Percentiles rank a stretch among this genome's conserved stretches.
Evolutionary conservation across 2,888 invertebrate species (phyloP).

Genomic region (Eulithis prunata): DNA sequence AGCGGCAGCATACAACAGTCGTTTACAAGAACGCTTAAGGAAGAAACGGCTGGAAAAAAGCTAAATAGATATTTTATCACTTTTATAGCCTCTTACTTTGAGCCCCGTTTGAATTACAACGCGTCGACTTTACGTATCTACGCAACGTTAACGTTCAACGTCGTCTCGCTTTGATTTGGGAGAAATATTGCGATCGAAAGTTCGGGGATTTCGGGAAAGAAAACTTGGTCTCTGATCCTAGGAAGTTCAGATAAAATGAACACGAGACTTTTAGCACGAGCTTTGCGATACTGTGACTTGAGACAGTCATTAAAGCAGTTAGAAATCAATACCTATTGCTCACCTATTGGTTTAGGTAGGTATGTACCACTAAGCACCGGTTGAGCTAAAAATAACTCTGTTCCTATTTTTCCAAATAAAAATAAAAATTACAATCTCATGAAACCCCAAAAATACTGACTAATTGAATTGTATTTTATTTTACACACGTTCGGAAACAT

Average conservation of each 20-base stretch:
- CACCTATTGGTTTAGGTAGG: no score
- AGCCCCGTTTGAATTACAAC: constrained; percentile 70
- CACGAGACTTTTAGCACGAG: background rate
- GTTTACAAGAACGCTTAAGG: constrained; percentile 28
- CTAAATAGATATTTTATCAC: constrained; percentile 83
- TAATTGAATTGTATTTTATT: constrained; percentile 48
- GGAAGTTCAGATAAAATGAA: background rate
- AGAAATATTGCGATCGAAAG: constrained; percentile 38
- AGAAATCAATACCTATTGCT: no score
- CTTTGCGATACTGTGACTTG: no score
- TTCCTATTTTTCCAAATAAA: background rate
- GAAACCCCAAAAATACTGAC: constrained; percentile 30
- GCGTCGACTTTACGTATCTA: constrained; percentile 52
- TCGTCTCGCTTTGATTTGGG: constrained; percentile 42
- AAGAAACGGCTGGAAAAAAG: constrained; percentile 65
- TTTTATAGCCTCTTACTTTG: constrained; percentile 77
- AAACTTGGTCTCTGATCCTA: constrained; percentile 9
- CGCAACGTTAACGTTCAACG: constrained; percentile 45
- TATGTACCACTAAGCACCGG: no score
- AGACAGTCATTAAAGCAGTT: no score
- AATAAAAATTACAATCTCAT: background rate
- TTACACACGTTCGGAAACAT: constrained; percentile 28
- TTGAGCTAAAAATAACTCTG: background rate
- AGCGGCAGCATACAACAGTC: constrained; percentile 13
- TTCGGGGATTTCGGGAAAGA: constrained; percentile 16